Evolutionary conservation across 1,140 invertebrate species (phyloP).

Genomic region (Akabosia matsudoensis): DNA sequence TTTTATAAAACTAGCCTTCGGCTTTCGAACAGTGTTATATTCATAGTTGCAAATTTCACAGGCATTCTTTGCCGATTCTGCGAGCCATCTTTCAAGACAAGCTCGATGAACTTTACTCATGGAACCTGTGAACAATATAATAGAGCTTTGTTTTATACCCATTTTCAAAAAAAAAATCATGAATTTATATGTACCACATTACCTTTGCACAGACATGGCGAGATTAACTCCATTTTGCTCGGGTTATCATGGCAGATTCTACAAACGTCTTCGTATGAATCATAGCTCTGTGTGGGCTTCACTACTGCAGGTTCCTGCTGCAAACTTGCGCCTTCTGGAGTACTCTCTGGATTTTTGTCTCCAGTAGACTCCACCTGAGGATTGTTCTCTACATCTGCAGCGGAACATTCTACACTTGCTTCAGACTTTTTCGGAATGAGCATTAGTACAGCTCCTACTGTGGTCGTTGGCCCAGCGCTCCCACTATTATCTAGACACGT

Average conservation of each 20-base stretch:
- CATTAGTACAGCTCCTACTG: slow-evolving; percentile 6
- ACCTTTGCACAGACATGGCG: slow-evolving; percentile 46
- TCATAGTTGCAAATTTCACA: slow-evolving; percentile 61
- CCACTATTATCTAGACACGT: background rate
- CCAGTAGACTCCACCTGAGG: background rate
- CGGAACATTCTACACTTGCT: background rate
- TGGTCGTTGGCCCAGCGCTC: background rate
- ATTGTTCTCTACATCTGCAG: background rate
- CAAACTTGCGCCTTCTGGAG: background rate
- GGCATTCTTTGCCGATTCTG: slow-evolving; percentile 59
- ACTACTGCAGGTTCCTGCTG: background rate
- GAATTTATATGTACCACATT: background rate
- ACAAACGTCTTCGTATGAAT: slow-evolving; percentile 35
- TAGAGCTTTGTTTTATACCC: background rate
- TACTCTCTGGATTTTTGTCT: background rate
- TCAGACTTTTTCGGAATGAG: slow-evolving; percentile 10
- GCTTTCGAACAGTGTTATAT: slow-evolving; percentile 56
- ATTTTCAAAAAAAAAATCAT: background rate
- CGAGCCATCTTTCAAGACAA: slow-evolving; percentile 67
- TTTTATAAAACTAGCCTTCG: slow-evolving; percentile 29
- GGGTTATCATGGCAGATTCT: slow-evolving; percentile 46
- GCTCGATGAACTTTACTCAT: slow-evolving; percentile 63
- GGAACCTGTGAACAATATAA: slow-evolving; percentile 53
- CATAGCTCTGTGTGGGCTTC: background rate
- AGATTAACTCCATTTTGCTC: slow-evolving; percentile 36